Evolutionary conservation across 2,888 invertebrate species (phyloP).

Genomic region (Euspilapteryx auroguttella): DNA sequence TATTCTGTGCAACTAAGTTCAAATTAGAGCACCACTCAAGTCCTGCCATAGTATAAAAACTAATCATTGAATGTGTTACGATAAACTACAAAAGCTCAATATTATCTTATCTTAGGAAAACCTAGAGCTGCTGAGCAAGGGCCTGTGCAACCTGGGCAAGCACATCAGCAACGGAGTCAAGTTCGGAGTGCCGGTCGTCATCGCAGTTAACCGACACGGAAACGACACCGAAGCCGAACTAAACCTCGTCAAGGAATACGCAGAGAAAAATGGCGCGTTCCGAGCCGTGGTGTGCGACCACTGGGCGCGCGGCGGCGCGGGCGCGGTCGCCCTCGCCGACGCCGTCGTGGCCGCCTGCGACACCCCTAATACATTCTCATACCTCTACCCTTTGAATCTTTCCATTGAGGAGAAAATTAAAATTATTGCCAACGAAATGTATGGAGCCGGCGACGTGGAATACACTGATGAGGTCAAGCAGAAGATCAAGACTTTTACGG

Average conservation of each 20-base stretch:
- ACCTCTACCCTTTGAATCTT: conserved; percentile 70
- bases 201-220: conserved; percentile 88
- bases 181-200: conserved; percentile 91
- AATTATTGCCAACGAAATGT: conserved; percentile 89
- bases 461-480: conserved; percentile 72
- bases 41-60: too few relatives aligned
- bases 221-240: conserved; percentile 86
- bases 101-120: too few relatives aligned
- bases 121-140: conserved; percentile 79
- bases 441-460: conserved; percentile 89
- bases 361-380: conserved; percentile 62
- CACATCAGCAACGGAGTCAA: conserved; percentile 91
- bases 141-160: conserved; percentile 86
- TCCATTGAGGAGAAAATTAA: conserved; percentile 86
- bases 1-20: too few relatives aligned
- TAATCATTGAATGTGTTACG: too few relatives aligned
- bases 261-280: conserved; percentile 79
- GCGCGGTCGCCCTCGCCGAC: conserved; percentile 83
- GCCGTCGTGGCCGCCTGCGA: conserved; percentile 82
- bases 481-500: conserved; percentile 70
- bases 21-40: too few relatives aligned
- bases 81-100: too few relatives aligned
- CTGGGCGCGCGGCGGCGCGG: conserved; percentile 89
- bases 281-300: conserved; percentile 86
- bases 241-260: conserved; percentile 71